Evolutionary conservation across 2,113 vertebrate species (phyloP).

Genomic region (Zeus faber): DNA sequence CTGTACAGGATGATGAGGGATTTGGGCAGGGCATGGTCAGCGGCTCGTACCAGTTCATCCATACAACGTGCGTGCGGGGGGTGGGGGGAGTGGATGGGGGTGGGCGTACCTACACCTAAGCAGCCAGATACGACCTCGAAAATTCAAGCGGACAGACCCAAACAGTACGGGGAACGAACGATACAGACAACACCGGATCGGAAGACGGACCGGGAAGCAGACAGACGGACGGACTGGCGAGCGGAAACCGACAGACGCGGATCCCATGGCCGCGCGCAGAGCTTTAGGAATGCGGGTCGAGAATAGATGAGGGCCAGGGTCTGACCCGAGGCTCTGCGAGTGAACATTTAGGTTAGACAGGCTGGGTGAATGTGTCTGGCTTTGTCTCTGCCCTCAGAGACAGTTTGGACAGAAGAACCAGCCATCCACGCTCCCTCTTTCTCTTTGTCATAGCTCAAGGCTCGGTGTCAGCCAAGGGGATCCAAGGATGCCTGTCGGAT

Average conservation of each 20-base stretch:
- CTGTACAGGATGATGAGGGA: constrained; percentile 67
- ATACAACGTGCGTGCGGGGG: neutral
- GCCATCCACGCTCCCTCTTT: constrained; percentile 41
- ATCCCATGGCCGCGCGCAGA: too few relatives aligned
- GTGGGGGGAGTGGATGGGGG: too few relatives aligned
- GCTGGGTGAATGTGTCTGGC: constrained; percentile 37
- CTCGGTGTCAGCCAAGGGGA: constrained; percentile 21
- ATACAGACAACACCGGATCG: too few relatives aligned
- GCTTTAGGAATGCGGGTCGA: too few relatives aligned
- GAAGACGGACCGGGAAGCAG: too few relatives aligned
- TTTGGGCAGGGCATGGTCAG: constrained; percentile 51
- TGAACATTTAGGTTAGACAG: constrained; percentile 67
- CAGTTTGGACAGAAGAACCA: constrained; percentile 45
- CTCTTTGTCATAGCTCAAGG: constrained; percentile 33
- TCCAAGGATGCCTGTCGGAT: constrained; percentile 51
- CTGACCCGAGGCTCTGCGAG: constrained; percentile 38
- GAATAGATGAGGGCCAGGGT: too few relatives aligned
- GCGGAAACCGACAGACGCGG: too few relatives aligned
- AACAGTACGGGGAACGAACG: too few relatives aligned
- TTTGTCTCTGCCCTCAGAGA: constrained; percentile 39
- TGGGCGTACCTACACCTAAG: neutral
- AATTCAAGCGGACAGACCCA: too few relatives aligned
- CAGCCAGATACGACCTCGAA: too few relatives aligned
- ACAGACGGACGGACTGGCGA: too few relatives aligned
- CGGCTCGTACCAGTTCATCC: constrained; percentile 19